Conservation (phyloP, 2,888 invertebrate genomes). For the Leptinotarsa haldemani region DNA sequence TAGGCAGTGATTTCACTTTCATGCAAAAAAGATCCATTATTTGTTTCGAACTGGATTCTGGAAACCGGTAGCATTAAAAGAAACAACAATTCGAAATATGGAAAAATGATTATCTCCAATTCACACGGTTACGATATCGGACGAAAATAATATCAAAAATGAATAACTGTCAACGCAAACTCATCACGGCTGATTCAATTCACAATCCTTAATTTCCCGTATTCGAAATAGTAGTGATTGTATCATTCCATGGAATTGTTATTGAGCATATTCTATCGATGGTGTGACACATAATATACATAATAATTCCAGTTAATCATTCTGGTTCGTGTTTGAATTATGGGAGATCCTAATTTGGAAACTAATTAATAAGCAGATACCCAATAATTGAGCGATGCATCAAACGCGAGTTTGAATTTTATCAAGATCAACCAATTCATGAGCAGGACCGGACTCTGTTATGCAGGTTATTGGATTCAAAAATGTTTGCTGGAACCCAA, state of each 20-base stretch:
- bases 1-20: no score
- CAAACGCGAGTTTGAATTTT: not conserved
- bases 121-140: no score
- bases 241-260: no score
- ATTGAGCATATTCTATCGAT: not conserved
- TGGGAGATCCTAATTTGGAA: not conserved
- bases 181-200: no score
- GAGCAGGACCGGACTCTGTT: not conserved
- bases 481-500: not conserved
- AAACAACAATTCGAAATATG: no score
- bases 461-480: not conserved
- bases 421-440: slow-evolving; percentile 2
- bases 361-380: slow-evolving; percentile 10
- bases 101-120: no score
- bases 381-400: slow-evolving; percentile 7
- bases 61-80: no score
- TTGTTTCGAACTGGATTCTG: no score
- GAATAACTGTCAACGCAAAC: no score
- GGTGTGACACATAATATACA: slow-evolving; percentile 16
- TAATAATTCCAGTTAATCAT: not conserved
- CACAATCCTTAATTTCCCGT: no score
- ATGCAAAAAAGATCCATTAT: no score
- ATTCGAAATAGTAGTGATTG: not conserved
- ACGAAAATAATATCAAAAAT: no score
- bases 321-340: slow-evolving; percentile 4